These are phyloP conservation scores for Poeciliopsis retropinna DNA, from an alignment of 2,113 vertebrate species.

Conservation along the genomic window DNA sequence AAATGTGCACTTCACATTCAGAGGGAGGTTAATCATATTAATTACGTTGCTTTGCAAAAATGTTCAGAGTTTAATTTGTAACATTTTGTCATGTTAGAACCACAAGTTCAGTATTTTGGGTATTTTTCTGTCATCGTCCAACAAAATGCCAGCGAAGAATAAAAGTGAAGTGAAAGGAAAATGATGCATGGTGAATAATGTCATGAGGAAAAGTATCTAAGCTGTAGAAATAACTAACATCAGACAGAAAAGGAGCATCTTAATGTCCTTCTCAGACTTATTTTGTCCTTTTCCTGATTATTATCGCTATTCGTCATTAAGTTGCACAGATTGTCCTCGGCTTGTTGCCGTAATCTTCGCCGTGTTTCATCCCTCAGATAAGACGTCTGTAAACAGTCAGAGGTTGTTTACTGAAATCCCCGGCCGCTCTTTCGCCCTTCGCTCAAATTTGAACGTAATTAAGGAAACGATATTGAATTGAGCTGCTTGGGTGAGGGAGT, in stretches of 20 bases:
- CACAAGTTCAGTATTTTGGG: too few relatives aligned
- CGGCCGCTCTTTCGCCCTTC: constrained; percentile 12
- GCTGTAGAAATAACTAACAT: too few relatives aligned
- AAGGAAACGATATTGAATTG: constrained; percentile 40
- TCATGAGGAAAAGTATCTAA: too few relatives aligned
- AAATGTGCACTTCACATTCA: too few relatives aligned
- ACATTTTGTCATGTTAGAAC: too few relatives aligned
- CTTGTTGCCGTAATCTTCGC: constrained; percentile 5
- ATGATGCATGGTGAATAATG: too few relatives aligned
- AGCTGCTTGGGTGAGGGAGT: constrained; percentile 13
- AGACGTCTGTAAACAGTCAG: constrained; percentile 46
- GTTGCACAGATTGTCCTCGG: background rate
- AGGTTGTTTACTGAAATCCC: constrained; percentile 42
- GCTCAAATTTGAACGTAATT: constrained; percentile 39
- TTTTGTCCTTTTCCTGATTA: background rate
- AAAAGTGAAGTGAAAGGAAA: too few relatives aligned
- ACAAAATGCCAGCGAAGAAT: too few relatives aligned
- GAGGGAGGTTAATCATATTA: too few relatives aligned
- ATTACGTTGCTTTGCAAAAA: too few relatives aligned
- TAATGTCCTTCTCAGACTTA: background rate
- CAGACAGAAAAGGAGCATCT: background rate
- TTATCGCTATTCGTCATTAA: background rate
- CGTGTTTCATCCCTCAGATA: constrained; percentile 32
- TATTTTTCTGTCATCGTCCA: too few relatives aligned
- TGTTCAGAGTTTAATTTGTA: too few relatives aligned